Conservation (phyloP, 2,113 vertebrate species). For the Nyctereutes procyonoides region DNA sequence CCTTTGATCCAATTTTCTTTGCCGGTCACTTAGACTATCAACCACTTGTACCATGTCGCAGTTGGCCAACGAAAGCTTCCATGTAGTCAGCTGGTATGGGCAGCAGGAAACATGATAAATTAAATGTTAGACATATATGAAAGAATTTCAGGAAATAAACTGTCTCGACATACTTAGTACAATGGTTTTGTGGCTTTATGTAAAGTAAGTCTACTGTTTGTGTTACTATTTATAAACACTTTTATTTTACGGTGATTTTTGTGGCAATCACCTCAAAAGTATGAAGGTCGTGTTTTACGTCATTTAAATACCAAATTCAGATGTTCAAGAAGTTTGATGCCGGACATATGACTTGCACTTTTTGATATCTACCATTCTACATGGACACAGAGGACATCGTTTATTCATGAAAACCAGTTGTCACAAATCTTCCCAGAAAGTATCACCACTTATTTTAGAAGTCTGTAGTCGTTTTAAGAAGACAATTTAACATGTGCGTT, state of each 20-base stretch:
- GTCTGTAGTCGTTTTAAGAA: neutral
- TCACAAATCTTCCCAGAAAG: neutral
- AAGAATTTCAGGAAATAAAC: neutral
- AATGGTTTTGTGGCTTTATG: neutral
- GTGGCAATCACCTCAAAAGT: neutral
- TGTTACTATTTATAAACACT: neutral
- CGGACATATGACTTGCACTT: neutral
- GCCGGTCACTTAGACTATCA: neutral
- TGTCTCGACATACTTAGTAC: neutral
- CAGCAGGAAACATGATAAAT: neutral
- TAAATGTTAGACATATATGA: neutral
- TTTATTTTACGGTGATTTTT: neutral
- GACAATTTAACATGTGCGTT: neutral
- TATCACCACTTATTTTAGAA: neutral
- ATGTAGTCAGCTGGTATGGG: neutral
- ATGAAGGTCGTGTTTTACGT: neutral
- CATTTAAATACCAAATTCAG: constrained; percentile 24
- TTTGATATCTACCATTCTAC: neutral
- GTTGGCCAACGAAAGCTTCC: neutral
- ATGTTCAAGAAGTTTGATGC: neutral
- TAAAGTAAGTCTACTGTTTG: neutral
- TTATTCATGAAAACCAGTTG: constrained; percentile 23
- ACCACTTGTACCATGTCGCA: neutral
- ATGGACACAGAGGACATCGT: neutral
- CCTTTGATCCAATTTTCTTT: neutral